phyloP scores from a whole-genome alignment of 2,113 vertebrate species.

The Stigmatopora argus region DNA sequence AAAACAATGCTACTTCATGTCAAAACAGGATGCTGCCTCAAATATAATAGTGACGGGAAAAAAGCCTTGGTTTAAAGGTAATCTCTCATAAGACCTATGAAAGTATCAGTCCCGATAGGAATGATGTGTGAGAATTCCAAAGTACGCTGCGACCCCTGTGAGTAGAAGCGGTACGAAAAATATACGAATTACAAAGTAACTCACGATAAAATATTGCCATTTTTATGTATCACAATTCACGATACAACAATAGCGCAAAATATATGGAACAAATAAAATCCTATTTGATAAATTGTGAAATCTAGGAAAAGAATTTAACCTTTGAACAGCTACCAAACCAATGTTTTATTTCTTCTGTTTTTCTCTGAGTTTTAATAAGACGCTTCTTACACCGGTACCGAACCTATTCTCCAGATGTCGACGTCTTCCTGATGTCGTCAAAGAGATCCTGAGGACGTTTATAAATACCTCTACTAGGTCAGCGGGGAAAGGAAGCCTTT shows the following conservation, averaged over 20 bases:
- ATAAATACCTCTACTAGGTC: conserved; percentile 57
- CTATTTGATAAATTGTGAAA: too few species aligned
- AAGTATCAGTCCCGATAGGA: neutral
- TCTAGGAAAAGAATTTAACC: too few species aligned
- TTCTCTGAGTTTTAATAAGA: conserved; percentile 1
- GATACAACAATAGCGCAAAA: too few species aligned
- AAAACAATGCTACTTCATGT: conserved; percentile 45
- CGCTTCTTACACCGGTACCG: conserved; percentile 9
- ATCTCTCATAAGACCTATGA: conserved; percentile 21
- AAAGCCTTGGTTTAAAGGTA: conserved; percentile 17
- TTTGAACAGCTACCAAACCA: neutral
- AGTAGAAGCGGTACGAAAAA: too few species aligned
- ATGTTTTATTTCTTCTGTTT: conserved; percentile 25
- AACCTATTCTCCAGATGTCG: conserved; percentile 65
- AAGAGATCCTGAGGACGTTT: conserved; percentile 45
- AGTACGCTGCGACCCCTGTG: too few species aligned
- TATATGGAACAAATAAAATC: too few species aligned
- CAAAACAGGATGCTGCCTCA: conserved; percentile 56
- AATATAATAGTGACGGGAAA: conserved; percentile 25
- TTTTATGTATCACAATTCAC: too few species aligned
- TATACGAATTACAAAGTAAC: too few species aligned
- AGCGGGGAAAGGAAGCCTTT: conserved; percentile 64
- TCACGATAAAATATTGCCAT: too few species aligned
- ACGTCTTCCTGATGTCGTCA: conserved; percentile 58
- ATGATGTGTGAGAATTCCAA: too few species aligned